phyloP scores from a whole-genome alignment of 2,888 invertebrate species.

The Agrochola lychnidis region DNA sequence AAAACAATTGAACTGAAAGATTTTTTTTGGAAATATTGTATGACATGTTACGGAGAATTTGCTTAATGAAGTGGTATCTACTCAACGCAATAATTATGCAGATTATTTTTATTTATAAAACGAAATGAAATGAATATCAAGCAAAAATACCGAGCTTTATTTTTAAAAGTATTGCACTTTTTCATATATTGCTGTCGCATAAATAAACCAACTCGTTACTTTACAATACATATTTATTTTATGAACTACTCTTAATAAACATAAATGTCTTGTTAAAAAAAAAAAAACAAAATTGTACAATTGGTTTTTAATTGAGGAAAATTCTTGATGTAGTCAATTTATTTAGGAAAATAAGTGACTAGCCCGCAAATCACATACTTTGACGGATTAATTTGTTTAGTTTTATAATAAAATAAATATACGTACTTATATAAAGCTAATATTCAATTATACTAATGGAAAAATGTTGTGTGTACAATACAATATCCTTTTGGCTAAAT shows the following conservation, averaged over 20 bases:
- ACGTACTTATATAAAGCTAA: no score
- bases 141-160: background rate
- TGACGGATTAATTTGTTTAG: no score
- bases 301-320: no score
- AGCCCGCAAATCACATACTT: background rate
- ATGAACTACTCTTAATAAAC: background rate
- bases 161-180: background rate
- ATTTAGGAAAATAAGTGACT: background rate
- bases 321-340: background rate
- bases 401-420: background rate
- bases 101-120: constrained; percentile 1
- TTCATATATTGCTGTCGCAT: background rate
- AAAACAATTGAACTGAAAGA: background rate
- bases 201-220: background rate
- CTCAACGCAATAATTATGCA: background rate
- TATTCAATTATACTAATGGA: background rate
- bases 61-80: background rate
- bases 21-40: background rate
- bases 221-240: background rate
- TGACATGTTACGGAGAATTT: constrained; percentile 3
- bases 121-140: background rate
- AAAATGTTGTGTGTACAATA: background rate
- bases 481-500: background rate
- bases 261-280: no score
- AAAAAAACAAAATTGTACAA: background rate